Percentiles rank a stretch among this genome's conserved stretches.
These are phyloP conservation scores for Harpalus rubripes DNA, from an alignment of 2,888 invertebrate genomes.

Conservation along the genomic window DNA sequence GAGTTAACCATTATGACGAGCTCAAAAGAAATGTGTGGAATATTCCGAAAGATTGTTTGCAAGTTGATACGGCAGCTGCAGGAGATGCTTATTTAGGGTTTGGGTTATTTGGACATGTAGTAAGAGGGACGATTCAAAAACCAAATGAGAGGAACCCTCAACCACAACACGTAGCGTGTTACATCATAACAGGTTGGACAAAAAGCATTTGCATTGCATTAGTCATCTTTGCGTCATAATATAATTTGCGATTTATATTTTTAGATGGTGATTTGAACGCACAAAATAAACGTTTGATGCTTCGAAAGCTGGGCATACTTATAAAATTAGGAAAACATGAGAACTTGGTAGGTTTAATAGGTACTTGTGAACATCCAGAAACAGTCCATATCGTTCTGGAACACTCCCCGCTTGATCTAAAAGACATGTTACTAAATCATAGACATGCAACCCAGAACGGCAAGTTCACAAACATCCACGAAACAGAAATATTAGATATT, in stretches of 20 bases:
- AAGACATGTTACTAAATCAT: constrained; percentile 82
- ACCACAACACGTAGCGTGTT: constrained; percentile 79
- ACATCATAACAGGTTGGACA: constrained; percentile 80
- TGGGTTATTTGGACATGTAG: constrained; percentile 89
- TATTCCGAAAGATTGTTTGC: constrained; percentile 85
- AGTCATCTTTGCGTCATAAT: constrained; percentile 7
- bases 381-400: constrained; percentile 87
- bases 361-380: constrained; percentile 89
- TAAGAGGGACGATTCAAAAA: constrained; percentile 84
- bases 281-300: constrained; percentile 78
- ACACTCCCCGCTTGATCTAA: constrained; percentile 83
- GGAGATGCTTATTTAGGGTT: constrained; percentile 83
- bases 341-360: constrained; percentile 86
- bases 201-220: neutral
- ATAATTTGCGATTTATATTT: constrained; percentile 2
- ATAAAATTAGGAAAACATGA: constrained; percentile 85
- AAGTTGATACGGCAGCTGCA: constrained; percentile 80
- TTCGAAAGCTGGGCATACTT: constrained; percentile 86
- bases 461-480: constrained; percentile 82
- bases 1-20: constrained; percentile 85
- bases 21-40: constrained; percentile 88
- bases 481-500: constrained; percentile 82
- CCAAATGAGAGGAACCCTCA: constrained; percentile 78
- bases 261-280: constrained; percentile 77
- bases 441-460: constrained; percentile 72